A percentile compares a stretch with the other conserved stretches of the same genome.
These are phyloP conservation scores for Folsomia manolachei DNA, from an alignment of 2,888 invertebrate genomes.

Conservation along the genomic window DNA sequence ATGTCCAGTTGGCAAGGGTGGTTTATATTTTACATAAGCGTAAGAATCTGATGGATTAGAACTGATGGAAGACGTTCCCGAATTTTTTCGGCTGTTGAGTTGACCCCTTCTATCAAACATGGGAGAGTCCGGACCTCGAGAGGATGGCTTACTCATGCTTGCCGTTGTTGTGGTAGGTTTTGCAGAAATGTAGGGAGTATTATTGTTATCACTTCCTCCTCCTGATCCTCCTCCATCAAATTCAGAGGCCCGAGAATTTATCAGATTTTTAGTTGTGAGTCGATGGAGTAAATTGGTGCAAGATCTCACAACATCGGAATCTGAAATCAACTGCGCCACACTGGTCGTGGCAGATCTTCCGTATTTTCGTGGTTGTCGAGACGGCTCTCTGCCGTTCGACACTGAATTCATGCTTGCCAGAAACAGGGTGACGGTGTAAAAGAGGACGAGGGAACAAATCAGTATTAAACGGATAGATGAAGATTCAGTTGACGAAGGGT, in stretches of 20 bases:
- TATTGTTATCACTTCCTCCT: slow-evolving; percentile 11
- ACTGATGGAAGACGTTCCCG: slow-evolving; percentile 29
- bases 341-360: slow-evolving; percentile 72
- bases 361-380: slow-evolving; percentile 56
- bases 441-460: neutral
- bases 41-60: slow-evolving; percentile 46
- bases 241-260: slow-evolving; percentile 30
- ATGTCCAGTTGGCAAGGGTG: slow-evolving; percentile 45
- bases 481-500: slow-evolving; percentile 1
- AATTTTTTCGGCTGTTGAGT: slow-evolving; percentile 38
- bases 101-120: slow-evolving; percentile 28
- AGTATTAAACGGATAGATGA: slow-evolving; percentile 3
- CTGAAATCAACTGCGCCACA: slow-evolving; percentile 79
- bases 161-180: slow-evolving; percentile 9
- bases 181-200: slow-evolving; percentile 18
- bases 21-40: slow-evolving; percentile 50
- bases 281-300: slow-evolving; percentile 81
- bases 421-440: slow-evolving; percentile 24
- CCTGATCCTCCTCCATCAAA: slow-evolving; percentile 22
- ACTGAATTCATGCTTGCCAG: slow-evolving; percentile 41
- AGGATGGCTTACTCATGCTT: slow-evolving; percentile 24
- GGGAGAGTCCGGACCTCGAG: slow-evolving; percentile 33
- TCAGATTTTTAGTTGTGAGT: slow-evolving; percentile 65
- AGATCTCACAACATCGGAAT: slow-evolving; percentile 59
- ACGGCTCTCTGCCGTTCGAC: slow-evolving; percentile 30